Conservation (phyloP, 2,888 invertebrate genomes). For the Acronicta leporina region DNA sequence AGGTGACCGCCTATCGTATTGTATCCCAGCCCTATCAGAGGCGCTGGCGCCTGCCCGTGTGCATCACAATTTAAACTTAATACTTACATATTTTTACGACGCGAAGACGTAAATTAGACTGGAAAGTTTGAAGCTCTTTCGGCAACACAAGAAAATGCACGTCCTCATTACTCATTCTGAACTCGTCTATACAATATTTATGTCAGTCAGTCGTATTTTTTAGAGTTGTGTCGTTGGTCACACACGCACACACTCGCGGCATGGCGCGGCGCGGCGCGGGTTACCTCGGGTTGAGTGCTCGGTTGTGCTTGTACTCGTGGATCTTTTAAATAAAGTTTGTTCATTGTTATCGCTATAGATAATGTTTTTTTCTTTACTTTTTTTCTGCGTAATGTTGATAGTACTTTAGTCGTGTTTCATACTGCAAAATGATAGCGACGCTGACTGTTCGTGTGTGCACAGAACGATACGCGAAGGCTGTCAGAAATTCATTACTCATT, state of each 20-base stretch:
- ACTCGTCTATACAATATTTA: slow-evolving; percentile 84
- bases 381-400: no score
- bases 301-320: slow-evolving; percentile 30
- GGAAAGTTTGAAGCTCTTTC: slow-evolving; percentile 49
- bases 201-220: slow-evolving; percentile 77
- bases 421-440: no score
- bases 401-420: no score
- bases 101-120: slow-evolving; percentile 29
- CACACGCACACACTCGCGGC: neutral
- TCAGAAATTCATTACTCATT: no score
- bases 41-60: slow-evolving; percentile 4
- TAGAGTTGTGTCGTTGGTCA: slow-evolving; percentile 60
- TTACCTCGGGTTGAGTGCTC: slow-evolving; percentile 32
- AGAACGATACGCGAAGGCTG: no score
- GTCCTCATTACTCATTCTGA: slow-evolving; percentile 80
- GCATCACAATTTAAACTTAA: slow-evolving; percentile 15
- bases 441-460: no score
- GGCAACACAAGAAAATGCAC: slow-evolving; percentile 66
- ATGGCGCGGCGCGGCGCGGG: no score
- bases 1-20: no score
- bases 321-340: slow-evolving; percentile 15
- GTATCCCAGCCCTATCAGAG: no score
- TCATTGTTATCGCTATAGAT: neutral
- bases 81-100: slow-evolving; percentile 33
- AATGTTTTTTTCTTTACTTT: no score